Percentiles rank a stretch among this genome's conserved stretches.
Conservation (phyloP, 2,888 invertebrate species). For the Drosophila yooni region DNA sequence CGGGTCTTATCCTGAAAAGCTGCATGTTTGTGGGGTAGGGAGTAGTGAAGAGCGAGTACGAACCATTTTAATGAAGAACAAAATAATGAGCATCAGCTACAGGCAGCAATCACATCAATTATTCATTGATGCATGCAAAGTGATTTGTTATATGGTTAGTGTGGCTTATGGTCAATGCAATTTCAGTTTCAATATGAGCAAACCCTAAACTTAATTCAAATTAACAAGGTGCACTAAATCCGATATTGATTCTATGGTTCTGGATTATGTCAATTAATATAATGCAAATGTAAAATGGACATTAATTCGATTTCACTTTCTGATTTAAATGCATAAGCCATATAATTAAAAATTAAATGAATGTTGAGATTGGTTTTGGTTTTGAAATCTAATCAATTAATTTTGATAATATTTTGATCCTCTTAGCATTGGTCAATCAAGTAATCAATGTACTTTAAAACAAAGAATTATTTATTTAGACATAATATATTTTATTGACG, state of each 20-base stretch:
- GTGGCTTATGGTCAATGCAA: slow-evolving; percentile 5
- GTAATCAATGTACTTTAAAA: neutral
- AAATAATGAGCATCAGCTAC: slow-evolving; percentile 53
- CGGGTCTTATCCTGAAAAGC: slow-evolving; percentile 99
- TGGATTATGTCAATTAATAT: neutral
- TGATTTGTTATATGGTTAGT: slow-evolving; percentile 10
- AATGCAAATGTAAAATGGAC: neutral
- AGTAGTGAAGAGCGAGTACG: slow-evolving; percentile 62
- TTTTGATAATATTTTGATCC: neutral
- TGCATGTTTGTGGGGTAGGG: slow-evolving; percentile 83
- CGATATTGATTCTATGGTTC: neutral
- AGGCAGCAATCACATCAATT: slow-evolving; percentile 1
- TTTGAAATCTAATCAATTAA: neutral
- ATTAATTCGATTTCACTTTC: neutral
- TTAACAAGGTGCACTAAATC: neutral
- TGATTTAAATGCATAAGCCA: too few relatives aligned
- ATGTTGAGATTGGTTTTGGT: neutral
- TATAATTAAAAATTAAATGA: too few relatives aligned
- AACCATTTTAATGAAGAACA: slow-evolving; percentile 73
- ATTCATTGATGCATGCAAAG: slow-evolving; percentile 11
- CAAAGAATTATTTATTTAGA: neutral
- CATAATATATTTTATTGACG: slow-evolving; percentile 7
- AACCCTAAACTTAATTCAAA: neutral
- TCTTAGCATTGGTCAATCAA: neutral
- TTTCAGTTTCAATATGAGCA: neutral